Base-by-base conservation (phyloP, 1,140 invertebrate species). In the Rhynchophorus ferrugineus region DNA sequence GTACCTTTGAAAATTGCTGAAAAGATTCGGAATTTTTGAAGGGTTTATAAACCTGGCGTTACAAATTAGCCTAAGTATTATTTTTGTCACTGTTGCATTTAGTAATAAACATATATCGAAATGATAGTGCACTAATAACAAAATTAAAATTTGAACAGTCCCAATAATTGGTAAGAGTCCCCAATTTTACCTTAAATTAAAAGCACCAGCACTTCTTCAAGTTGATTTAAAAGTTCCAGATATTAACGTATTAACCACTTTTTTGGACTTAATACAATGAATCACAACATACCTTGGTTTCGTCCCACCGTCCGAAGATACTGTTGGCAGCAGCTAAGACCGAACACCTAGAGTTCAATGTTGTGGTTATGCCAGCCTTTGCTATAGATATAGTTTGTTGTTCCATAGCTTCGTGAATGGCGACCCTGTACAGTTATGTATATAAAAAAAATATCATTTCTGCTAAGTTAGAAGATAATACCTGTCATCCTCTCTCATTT, bases 371-470 rank as follows among this genome's bases (percentile, higher is more conserved):
- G 13, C 96, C 97, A 60, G 97, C 93, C 78, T 99, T 99, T 1
- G 97, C 97, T 67, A 99, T 99, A 2, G 95, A 98, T 61, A 99
- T 99, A 0, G 97, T 99, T 72, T 99, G 97, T 66, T 99, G 97
- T 71, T 99, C 97, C 97, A 99, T 99, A 22, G 96, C 97, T 75
- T 99, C 97, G 67, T 99, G 97, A 69, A 99, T 99, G 14, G 96
- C 96, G 2, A 99, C 96, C 59, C 96, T 77, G 13, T 35, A 39
- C 14, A 38, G 14, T 39, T 3, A 29, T 29, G 11, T 6, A 6
- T 29, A 29, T 6, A 6, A 11, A 29, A 29, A 29, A 6, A 29
- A 6, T 29, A 6, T 29, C 11, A 29, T 29, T 29, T 29, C 24
- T 29, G 5, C 5, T 6, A 29, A 11, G 24, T n/a, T n/a, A n/a